A percentile compares a stretch with the other conserved stretches of the same genome.
Conservation (phyloP, 2,797 vertebrate genomes). For the Podarcis lilfordi region DNA sequence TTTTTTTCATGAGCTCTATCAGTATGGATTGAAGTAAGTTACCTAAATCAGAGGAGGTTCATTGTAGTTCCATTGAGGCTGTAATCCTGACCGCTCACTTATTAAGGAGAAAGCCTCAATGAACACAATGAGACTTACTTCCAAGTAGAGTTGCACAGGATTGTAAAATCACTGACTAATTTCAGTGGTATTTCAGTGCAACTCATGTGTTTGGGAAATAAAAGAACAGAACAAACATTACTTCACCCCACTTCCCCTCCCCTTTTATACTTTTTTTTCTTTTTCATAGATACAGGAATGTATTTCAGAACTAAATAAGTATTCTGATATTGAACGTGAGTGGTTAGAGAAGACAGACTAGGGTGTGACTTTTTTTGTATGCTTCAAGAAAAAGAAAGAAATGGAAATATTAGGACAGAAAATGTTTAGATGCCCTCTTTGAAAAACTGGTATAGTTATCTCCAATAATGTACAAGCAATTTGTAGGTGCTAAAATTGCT, state of each 20-base stretch:
- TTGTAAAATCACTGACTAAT: not conserved
- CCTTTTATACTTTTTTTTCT: too few species aligned
- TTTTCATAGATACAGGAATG: not conserved
- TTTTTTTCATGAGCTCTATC: not conserved
- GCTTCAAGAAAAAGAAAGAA: not conserved
- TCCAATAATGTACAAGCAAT: not conserved
- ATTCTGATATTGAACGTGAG: not conserved
- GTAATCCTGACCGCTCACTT: not conserved
- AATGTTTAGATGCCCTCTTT: not conserved
- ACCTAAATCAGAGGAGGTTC: not conserved
- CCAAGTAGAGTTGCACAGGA: not conserved
- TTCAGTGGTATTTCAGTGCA: not conserved
- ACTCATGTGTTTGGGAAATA: not conserved
- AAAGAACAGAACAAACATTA: not conserved
- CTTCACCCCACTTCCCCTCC: not conserved
- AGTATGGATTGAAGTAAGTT: not conserved
- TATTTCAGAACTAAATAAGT: not conserved
- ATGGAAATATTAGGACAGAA: not conserved
- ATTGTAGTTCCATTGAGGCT: not conserved
- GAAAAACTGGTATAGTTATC: not conserved
- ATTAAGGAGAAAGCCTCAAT: not conserved
- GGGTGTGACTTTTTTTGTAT: not conserved
- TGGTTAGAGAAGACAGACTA: not conserved
- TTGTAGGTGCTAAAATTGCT: not conserved
- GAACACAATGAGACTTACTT: not conserved